Percentiles rank a stretch among this genome's conserved stretches.
These are phyloP conservation scores for Corythoichthys intestinalis DNA, from an alignment of 2,113 vertebrate genomes.

Conservation along the genomic window DNA sequence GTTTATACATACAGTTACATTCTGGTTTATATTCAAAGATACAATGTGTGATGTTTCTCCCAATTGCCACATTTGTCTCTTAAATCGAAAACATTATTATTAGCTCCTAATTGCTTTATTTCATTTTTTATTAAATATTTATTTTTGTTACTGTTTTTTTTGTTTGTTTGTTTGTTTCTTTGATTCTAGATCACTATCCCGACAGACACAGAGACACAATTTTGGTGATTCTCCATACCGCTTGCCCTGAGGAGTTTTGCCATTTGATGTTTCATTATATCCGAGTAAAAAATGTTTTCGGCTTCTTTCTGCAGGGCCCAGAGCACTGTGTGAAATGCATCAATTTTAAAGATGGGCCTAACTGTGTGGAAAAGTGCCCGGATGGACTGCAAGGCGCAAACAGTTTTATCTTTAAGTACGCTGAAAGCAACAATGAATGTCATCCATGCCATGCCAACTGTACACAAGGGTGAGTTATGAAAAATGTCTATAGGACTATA, in stretches of 20 bases:
- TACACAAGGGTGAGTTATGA: slow-evolving; percentile 84
- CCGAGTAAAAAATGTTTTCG: neutral
- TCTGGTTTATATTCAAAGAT: too few species aligned
- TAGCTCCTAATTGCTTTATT: neutral
- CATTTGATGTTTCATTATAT: neutral
- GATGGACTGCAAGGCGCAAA: slow-evolving; percentile 92
- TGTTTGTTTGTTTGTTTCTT: too few species aligned
- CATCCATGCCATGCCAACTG: slow-evolving; percentile 94
- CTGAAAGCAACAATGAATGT: slow-evolving; percentile 89
- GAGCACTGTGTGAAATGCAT: slow-evolving; percentile 95
- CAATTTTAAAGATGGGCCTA: slow-evolving; percentile 96
- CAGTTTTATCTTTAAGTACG: slow-evolving; percentile 98
- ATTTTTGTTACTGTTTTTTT: neutral
- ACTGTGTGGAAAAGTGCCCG: slow-evolving; percentile 97
- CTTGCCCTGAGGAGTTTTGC: neutral
- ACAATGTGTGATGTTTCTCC: neutral
- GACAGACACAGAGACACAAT: neutral
- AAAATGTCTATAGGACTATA: neutral
- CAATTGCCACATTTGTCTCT: neutral
- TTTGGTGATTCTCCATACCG: neutral
- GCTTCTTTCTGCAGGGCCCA: slow-evolving; percentile 76
- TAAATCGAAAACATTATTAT: neutral
- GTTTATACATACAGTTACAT: too few species aligned
- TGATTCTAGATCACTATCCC: too few species aligned
- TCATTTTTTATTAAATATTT: neutral